Evolutionary conservation across 2,113 vertebrate species (phyloP), one percentile per base, ranked within the genome.

Genomic region (Pogonocichla stellata): DNA sequence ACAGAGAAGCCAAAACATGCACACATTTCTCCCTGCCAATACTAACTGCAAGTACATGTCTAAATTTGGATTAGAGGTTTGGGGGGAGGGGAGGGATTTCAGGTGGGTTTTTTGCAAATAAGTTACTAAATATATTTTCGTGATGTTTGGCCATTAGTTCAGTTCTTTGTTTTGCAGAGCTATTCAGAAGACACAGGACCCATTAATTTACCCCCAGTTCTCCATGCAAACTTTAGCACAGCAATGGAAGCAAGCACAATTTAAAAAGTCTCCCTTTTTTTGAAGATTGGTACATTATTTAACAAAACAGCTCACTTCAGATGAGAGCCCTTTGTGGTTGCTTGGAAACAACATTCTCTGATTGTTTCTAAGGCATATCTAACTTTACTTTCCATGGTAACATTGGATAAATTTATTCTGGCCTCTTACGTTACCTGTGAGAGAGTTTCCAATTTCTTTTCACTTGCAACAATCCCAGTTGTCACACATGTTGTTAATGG

Each of bases 31-130:
- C 51, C 57, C 42, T 84, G 65, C 24, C 82, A 88, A 67, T 56
- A n/a, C 16, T 36, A 56, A 40, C 1, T 66, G 16, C 38, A 70
- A 54, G 54, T 53, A 36, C 6, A 38, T 2, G 2, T 36, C 29
- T 60, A 60, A n/a, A 29, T 54, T 25, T 40, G 24, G 51, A 42
- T 51, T 51, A 40, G 13, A 33, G 62, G 20, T 60, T 60, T n/a
- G 3, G 9, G 6, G 0, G 6, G 0, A 14, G 6, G 0, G 6
- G 0, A 14, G 5, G 19, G 23, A 19, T 11, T 26, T 36, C 1
- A 0, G 10, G 17, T 60, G 66, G 7, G 3, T 4, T 38, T 71
- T 69, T 74, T 48, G 36, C n/a, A 67, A 90, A 13, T 38, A 50
- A 50, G 36, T 42, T 62, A 50, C 18, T 54, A 24, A 72, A 77